These are phyloP conservation scores for Cenopis cana DNA, from an alignment of 2,888 invertebrate species.

Conservation along the genomic window DNA sequence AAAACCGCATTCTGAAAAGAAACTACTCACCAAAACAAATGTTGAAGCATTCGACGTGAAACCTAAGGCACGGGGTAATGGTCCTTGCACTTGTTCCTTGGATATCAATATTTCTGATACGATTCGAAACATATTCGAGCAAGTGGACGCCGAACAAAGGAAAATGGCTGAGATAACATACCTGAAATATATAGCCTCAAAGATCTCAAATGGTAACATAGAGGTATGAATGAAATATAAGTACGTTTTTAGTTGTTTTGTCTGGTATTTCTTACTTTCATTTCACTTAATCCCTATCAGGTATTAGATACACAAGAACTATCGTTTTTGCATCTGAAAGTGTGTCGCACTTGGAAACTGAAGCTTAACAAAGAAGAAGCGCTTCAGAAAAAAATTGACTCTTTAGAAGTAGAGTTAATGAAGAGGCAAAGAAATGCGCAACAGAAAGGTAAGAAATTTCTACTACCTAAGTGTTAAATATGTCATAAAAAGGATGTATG, in stretches of 20 bases:
- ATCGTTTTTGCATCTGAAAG: conserved; percentile 82
- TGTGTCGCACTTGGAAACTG: conserved; percentile 79
- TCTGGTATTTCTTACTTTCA: neutral
- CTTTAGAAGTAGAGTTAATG: conserved; percentile 76
- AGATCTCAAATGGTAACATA: conserved; percentile 65
- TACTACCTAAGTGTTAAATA: neutral
- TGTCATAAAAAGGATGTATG: too few species aligned
- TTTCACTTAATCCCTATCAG: conserved; percentile 56
- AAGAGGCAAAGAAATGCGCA: conserved; percentile 79
- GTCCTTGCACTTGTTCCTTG: conserved; percentile 75
- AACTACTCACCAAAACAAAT: conserved; percentile 68
- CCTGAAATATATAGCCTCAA: conserved; percentile 74
- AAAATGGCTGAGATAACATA: conserved; percentile 72
- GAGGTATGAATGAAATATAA: conserved; percentile 60
- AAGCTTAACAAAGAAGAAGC: conserved; percentile 74
- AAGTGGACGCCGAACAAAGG: conserved; percentile 74
- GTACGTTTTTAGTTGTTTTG: neutral
- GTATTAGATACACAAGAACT: conserved; percentile 79
- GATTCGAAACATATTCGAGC: conserved; percentile 76
- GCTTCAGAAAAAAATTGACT: conserved; percentile 73
- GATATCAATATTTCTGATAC: conserved; percentile 75
- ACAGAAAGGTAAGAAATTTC: conserved; percentile 72
- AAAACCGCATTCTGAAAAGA: conserved; percentile 57
- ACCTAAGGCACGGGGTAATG: conserved; percentile 62
- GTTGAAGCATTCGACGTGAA: conserved; percentile 73